Evolutionary conservation across 2,888 invertebrate species (phyloP).

Genomic region (Dastarcus helophoroides): DNA sequence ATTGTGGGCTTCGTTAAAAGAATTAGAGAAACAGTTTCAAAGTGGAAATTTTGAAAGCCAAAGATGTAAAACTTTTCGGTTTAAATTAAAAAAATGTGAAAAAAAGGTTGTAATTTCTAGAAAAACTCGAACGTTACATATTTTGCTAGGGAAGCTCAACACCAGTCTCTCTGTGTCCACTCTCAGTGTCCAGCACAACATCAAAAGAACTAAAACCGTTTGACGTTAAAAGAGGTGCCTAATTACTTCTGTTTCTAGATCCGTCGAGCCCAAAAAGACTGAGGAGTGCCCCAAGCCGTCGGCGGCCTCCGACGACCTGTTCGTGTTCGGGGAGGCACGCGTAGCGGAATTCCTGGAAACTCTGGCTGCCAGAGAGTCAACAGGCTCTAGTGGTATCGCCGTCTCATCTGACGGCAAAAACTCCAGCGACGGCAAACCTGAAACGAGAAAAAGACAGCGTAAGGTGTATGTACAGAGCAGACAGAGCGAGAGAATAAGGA

Average conservation of each 20-base stretch:
- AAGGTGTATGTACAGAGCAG: conserved; percentile 21
- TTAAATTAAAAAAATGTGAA: too few relatives aligned
- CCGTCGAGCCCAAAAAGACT: conserved; percentile 19
- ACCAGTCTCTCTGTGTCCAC: too few relatives aligned
- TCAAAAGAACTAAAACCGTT: conserved; percentile 19
- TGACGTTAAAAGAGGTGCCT: conserved; percentile 17
- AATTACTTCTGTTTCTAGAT: too few relatives aligned
- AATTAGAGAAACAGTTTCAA: too few relatives aligned
- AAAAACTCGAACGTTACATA: too few relatives aligned
- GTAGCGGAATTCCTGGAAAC: conserved; percentile 41
- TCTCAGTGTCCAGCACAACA: conserved; percentile 21
- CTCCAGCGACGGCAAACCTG: conserved; percentile 6
- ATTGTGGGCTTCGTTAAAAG: too few relatives aligned
- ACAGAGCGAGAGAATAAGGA: conserved; percentile 33
- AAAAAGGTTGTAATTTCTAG: too few relatives aligned
- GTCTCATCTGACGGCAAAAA: conserved; percentile 19
- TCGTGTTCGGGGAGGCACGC: conserved; percentile 39
- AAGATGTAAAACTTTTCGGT: too few relatives aligned
- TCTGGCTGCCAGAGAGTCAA: conserved; percentile 28
- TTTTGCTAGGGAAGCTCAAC: too few relatives aligned
- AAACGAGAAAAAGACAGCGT: conserved; percentile 3
- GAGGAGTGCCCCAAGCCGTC: conserved; percentile 18
- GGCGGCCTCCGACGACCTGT: conserved; percentile 26
- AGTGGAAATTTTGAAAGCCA: too few relatives aligned
- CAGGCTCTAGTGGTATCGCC: conserved; percentile 28